phyloP scores from a whole-genome alignment of 2,888 invertebrate species.

The Lucinisca nassula region DNA sequence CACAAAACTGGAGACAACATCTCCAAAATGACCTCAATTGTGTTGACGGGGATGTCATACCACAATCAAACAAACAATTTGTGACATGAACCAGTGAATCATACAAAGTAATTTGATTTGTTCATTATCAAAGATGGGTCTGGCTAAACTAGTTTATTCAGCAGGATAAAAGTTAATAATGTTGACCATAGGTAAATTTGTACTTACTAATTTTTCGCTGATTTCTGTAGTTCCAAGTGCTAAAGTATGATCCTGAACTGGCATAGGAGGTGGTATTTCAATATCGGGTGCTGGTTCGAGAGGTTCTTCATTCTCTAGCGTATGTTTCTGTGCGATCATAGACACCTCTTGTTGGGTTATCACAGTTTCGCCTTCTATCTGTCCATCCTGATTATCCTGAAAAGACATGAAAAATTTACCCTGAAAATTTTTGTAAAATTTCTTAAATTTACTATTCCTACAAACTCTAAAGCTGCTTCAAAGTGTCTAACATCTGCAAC shows the following conservation, averaged over 20 bases:
- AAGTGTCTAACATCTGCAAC: too few species aligned
- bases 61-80: too few species aligned
- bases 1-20: too few species aligned
- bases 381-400: slow-evolving; percentile 57
- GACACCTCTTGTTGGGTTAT: slow-evolving; percentile 58
- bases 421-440: not conserved
- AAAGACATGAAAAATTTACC: slow-evolving; percentile 8
- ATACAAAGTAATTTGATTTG: too few species aligned
- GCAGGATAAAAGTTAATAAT: too few species aligned
- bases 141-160: too few species aligned
- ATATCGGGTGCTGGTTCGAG: slow-evolving; percentile 89
- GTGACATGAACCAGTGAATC: too few species aligned
- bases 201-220: slow-evolving; percentile 71
- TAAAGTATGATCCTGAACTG: slow-evolving; percentile 87
- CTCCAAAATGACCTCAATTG: too few species aligned
- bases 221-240: slow-evolving; percentile 64
- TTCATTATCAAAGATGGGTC: too few species aligned
- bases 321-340: slow-evolving; percentile 45
- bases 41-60: too few species aligned
- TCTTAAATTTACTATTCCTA: not conserved
- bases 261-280: slow-evolving; percentile 98
- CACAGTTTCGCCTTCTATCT: slow-evolving; percentile 46
- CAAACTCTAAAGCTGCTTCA: too few species aligned
- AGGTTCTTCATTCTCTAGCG: slow-evolving; percentile 70
- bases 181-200: too few species aligned